Base-by-base conservation (phyloP, 2,888 invertebrate genomes). In the Idaea dimidiata region DNA sequence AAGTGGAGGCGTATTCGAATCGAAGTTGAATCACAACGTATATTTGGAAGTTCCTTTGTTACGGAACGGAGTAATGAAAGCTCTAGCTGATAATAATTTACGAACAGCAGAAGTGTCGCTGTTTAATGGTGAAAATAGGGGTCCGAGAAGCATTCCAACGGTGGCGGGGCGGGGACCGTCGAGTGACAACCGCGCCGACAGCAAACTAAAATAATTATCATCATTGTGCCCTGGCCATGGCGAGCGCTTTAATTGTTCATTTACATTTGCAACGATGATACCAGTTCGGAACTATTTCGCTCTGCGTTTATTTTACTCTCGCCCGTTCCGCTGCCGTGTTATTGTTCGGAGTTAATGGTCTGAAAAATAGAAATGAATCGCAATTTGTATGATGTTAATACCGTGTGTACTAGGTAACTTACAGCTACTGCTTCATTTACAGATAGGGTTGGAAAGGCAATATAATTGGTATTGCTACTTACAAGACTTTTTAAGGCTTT, bases 131-230 rank as follows among this genome's bases (percentile, higher is more conserved):
- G 87, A 86, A 83, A 84, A 83, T 80, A 79, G 84, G 84, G 84
- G 80, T 79, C 88, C 86, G 87, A 89, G 87, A 74, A 87, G 87
- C 89, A 91, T 91, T 91, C 91, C 91, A 84, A 75, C 62, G 73
- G 70, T 61, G 65, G 68, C 62, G 71, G 73, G 62, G 61, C 66
- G 62, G 73, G 67, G 73, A 71, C 75, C 72, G 79, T 66, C 83
- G 86, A 84, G 82, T 88, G 90, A 89, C 89, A 84, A 79, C 86
- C 86, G 83, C 84, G 88, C 82, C 86, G 89, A 88, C 91, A 88
- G 81, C 90, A 82, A 91, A 91, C 92, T 92, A 89, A 92, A 92
- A 92, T 92, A 92, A 91, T 92, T 91, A 92, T 92, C 87, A 90
- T 91, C 89, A 91, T 91, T 91, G 91, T 90, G n/a, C 87, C 86